Evolutionary conservation across 1,140 invertebrate genomes (phyloP).

Genomic region (Drosophila pallidifrons): DNA sequence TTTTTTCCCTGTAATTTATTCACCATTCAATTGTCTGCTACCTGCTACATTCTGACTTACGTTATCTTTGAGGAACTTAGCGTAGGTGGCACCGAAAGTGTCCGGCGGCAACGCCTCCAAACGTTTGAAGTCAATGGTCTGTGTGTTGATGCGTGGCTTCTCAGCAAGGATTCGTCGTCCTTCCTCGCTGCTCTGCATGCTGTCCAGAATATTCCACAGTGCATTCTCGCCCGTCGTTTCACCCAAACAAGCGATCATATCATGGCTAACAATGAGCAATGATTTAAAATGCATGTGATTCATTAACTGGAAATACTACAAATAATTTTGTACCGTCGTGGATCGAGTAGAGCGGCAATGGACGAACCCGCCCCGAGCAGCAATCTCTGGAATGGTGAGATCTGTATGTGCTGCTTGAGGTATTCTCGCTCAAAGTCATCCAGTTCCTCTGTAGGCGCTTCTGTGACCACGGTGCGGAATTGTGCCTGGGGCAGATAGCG

Average conservation of each 20-base stretch:
- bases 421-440: conserved; percentile 75
- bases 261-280: conserved; percentile 86
- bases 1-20: no score
- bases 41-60: conserved; percentile 85
- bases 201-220: conserved; percentile 89
- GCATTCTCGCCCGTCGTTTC: conserved; percentile 93
- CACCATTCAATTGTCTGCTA: background rate
- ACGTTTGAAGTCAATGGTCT: conserved; percentile 91
- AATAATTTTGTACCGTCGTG: conserved; percentile 83
- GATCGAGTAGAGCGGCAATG: conserved; percentile 90
- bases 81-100: conserved; percentile 94
- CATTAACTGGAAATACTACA: background rate
- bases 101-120: conserved; percentile 90
- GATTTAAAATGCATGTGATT: background rate
- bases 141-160: conserved; percentile 94
- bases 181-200: conserved; percentile 87
- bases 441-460: conserved; percentile 39
- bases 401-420: conserved; percentile 89
- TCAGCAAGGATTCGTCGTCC: conserved; percentile 91
- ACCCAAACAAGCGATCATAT: conserved; percentile 97
- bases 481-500: conserved; percentile 33
- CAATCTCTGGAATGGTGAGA: conserved; percentile 90
- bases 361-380: conserved; percentile 93
- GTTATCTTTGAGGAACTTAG: conserved; percentile 92
- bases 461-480: conserved; percentile 31